These are phyloP conservation scores for Dugesia japonica DNA, from an alignment of 2,888 invertebrate species.

Conservation along the genomic window DNA sequence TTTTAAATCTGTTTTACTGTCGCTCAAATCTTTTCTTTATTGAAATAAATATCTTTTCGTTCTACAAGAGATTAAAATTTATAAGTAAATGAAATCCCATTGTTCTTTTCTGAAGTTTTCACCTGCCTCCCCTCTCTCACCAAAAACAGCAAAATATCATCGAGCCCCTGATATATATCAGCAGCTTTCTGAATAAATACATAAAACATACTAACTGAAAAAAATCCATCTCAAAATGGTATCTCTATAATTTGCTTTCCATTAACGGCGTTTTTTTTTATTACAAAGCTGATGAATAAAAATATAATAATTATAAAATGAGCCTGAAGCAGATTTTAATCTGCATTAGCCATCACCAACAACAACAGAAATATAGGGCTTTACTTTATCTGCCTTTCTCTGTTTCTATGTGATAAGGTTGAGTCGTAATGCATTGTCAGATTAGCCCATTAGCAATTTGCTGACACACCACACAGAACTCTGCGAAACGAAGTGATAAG, in stretches of 20 bases:
- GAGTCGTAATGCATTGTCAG: conserved; percentile 20
- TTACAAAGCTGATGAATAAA: neutral
- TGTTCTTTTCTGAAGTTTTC: neutral
- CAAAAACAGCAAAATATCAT: neutral
- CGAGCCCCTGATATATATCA: neutral
- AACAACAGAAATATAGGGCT: conserved; percentile 20
- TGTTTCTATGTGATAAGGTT: neutral
- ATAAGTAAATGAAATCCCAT: neutral
- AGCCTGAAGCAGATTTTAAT: conserved; percentile 15
- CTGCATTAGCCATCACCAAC: conserved; percentile 20
- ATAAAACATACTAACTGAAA: neutral
- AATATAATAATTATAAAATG: conserved; percentile 14
- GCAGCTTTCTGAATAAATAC: neutral
- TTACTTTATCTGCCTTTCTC: conserved; percentile 17
- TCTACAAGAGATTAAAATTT: neutral
- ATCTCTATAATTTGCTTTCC: neutral
- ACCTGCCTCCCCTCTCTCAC: neutral
- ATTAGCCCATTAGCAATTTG: conserved; percentile 10
- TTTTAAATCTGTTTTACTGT: too few relatives aligned
- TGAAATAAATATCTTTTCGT: neutral
- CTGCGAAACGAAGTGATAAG: neutral
- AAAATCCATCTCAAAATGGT: neutral
- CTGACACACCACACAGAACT: neutral
- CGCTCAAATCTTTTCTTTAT: too few relatives aligned
- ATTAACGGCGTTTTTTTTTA: neutral